These are phyloP conservation scores for Miltochrista miniata DNA, from an alignment of 2,888 invertebrate genomes.

Conservation along the genomic window DNA sequence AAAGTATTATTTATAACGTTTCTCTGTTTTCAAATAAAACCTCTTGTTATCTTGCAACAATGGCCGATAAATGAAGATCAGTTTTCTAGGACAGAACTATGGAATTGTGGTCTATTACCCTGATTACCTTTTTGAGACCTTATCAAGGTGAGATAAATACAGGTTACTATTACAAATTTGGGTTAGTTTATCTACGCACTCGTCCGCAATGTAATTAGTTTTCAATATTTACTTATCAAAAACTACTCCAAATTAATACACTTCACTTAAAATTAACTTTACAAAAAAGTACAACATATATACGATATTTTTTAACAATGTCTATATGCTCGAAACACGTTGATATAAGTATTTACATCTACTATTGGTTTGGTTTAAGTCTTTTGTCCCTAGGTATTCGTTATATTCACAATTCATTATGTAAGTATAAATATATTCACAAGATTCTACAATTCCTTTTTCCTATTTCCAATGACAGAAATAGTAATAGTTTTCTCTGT, in stretches of 20 bases:
- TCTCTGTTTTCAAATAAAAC: no score
- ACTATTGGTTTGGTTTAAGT: conserved; percentile 58
- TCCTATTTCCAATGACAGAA: conserved; percentile 42
- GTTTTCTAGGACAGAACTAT: conserved; percentile 24
- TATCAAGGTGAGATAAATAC: conserved; percentile 24
- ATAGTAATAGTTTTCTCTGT: conserved; percentile 23
- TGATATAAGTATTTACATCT: conserved; percentile 69
- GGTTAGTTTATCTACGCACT: conserved; percentile 44
- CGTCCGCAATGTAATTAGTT: conserved; percentile 65
- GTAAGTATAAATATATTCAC: conserved; percentile 56
- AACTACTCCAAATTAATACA: conserved; percentile 77
- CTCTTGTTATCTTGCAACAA: no score
- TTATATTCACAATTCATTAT: conserved; percentile 69
- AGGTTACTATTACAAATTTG: conserved; percentile 8
- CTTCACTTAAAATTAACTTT: conserved; percentile 73
- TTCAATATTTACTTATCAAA: conserved; percentile 81
- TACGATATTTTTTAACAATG: conserved; percentile 52
- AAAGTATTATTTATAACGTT: background rate
- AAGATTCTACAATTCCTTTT: conserved; percentile 60
- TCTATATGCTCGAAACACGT: conserved; percentile 63
- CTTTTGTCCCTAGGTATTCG: conserved; percentile 74
- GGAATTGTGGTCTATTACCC: conserved; percentile 66
- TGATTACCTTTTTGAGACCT: conserved; percentile 67
- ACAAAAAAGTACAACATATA: conserved; percentile 75
- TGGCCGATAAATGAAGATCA: conserved; percentile 5